Conservation (phyloP, 1,140 invertebrate genomes). For the Thaumetopoea pityocampa region DNA sequence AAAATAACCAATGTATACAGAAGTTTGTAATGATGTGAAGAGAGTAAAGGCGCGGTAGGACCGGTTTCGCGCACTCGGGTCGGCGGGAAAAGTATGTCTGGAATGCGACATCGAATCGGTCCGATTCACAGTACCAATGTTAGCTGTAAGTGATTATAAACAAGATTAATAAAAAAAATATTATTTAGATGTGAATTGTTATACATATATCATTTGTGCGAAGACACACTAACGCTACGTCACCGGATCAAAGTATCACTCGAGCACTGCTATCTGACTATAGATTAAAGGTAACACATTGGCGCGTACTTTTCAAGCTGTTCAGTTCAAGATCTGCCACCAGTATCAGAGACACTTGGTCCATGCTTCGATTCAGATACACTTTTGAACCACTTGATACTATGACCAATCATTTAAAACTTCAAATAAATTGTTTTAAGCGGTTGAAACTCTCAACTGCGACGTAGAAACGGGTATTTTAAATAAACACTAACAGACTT, state of each 20-base stretch:
- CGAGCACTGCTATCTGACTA: neutral
- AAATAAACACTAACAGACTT: too few species aligned
- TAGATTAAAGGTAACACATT: neutral
- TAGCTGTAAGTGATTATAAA: neutral
- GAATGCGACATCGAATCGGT: slow-evolving; percentile 9
- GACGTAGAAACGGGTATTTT: too few species aligned
- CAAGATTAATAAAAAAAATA: too few species aligned
- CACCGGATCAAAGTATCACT: neutral
- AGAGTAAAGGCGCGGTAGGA: slow-evolving; percentile 20
- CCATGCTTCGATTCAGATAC: too few species aligned
- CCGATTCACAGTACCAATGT: neutral
- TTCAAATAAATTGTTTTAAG: too few species aligned
- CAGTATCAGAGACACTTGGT: too few species aligned
- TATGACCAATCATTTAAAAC: too few species aligned
- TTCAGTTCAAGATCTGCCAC: too few species aligned
- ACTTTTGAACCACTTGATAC: too few species aligned
- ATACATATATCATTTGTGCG: neutral
- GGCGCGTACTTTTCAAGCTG: too few species aligned
- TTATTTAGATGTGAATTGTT: too few species aligned
- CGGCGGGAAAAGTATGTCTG: slow-evolving; percentile 18
- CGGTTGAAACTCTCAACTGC: too few species aligned
- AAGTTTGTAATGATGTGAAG: neutral
- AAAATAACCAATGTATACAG: slow-evolving; percentile 11
- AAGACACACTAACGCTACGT: neutral
- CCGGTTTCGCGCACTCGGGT: slow-evolving; percentile 27